Conservation (phyloP, 2,888 invertebrate species). For the Oscheius myriophilus region DNA sequence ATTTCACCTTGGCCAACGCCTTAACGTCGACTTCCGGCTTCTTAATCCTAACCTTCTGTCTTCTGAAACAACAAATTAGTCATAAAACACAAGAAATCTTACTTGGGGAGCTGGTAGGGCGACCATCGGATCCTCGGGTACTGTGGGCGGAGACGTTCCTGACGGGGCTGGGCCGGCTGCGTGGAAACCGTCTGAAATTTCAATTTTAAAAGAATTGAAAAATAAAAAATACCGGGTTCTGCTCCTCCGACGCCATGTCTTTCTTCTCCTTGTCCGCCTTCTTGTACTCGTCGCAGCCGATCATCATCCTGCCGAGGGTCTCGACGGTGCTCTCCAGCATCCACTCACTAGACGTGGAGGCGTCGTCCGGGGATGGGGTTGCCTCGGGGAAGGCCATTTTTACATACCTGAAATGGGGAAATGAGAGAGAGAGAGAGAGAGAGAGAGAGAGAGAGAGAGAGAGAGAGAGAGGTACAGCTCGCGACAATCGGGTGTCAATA, state of each 20-base stretch:
- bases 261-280: neutral
- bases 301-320: constrained; percentile 23
- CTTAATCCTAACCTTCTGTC: constrained; percentile 2
- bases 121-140: neutral
- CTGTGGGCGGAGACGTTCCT: no score
- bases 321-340: constrained; percentile 11
- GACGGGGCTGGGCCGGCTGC: no score
- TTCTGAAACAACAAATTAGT: constrained; percentile 4
- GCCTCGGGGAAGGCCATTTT: constrained; percentile 8
- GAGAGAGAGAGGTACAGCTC: neutral
- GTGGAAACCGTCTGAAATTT: no score
- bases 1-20: constrained; percentile 10
- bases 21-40: constrained; percentile 16
- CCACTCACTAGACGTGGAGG: constrained; percentile 16
- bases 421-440: constrained; percentile 23
- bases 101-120: constrained; percentile 16
- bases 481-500: no score
- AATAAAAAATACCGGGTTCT: no score
- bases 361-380: neutral
- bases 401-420: constrained; percentile 10
- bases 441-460: constrained; percentile 11
- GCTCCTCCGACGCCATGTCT: no score
- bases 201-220: no score
- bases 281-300: constrained; percentile 11
- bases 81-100: neutral